These are phyloP conservation scores for Brachionus manjavacas DNA, from an alignment of 1,140 invertebrate species.

Conservation along the genomic window DNA sequence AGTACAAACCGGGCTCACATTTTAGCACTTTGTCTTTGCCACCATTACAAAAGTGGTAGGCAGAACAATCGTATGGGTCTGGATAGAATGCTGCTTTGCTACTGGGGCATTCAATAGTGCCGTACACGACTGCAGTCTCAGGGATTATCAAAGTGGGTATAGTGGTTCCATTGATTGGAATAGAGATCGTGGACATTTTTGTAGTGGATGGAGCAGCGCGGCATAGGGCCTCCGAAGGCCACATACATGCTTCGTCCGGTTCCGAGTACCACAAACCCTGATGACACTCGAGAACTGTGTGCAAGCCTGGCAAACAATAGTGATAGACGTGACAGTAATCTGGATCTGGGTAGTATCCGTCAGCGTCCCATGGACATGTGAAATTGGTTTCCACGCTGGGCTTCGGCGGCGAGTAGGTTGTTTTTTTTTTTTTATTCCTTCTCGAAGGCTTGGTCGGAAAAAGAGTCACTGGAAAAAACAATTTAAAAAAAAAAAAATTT, in stretches of 20 bases:
- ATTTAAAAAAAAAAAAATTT: neutral
- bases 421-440: slow-evolving; percentile 4
- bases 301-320: neutral
- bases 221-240: neutral
- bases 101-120: slow-evolving; percentile 21
- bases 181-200: neutral
- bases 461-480: slow-evolving; percentile 31
- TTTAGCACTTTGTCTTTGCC: slow-evolving; percentile 39
- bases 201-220: neutral
- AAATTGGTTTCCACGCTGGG: slow-evolving; percentile 28
- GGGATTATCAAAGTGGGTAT: neutral
- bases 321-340: slow-evolving; percentile 25
- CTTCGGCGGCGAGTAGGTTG: neutral
- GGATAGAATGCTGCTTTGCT: neutral
- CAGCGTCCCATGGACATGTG: slow-evolving; percentile 30
- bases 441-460: neutral
- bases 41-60: slow-evolving; percentile 41
- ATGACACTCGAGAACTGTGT: slow-evolving; percentile 8
- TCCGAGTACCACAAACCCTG: slow-evolving; percentile 33
- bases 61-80: slow-evolving; percentile 43
- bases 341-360: neutral
- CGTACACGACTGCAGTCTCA: slow-evolving; percentile 18
- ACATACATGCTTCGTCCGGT: neutral
- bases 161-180: neutral
- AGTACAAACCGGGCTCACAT: slow-evolving; percentile 39